These are phyloP conservation scores for Spondyliosoma cantharus DNA, from an alignment of 2,797 vertebrate species.

Conservation along the genomic window DNA sequence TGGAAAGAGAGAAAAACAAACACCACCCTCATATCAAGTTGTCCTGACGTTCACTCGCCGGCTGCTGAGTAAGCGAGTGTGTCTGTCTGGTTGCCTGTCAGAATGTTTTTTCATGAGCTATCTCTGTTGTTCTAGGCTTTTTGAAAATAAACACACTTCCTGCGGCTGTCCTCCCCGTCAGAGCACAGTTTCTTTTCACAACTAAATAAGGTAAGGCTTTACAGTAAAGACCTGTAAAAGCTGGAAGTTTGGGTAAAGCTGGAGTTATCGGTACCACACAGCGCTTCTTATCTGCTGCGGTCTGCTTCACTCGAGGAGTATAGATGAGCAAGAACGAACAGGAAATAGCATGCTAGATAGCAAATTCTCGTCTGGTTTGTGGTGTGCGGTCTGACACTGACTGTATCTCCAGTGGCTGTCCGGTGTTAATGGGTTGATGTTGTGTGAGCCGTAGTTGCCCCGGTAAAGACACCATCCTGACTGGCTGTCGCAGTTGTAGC, in stretches of 20 bases:
- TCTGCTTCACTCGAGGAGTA: background rate
- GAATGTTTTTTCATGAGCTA: background rate
- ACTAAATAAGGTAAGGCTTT: background rate
- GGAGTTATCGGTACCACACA: background rate
- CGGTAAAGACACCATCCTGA: no score
- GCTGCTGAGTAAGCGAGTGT: slow-evolving; percentile 10
- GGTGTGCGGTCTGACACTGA: no score
- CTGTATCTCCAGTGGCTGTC: no score
- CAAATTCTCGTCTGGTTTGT: no score
- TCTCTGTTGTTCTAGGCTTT: slow-evolving; percentile 13
- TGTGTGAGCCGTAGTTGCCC: no score
- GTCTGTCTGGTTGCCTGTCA: slow-evolving; percentile 15
- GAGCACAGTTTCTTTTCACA: background rate
- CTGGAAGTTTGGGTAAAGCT: background rate
- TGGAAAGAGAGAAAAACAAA: slow-evolving; percentile 42
- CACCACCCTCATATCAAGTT: background rate
- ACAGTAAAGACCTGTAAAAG: background rate
- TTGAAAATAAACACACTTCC: slow-evolving; percentile 8
- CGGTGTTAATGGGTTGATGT: no score
- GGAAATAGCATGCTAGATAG: no score
- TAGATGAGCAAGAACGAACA: no score
- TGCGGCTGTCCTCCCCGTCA: background rate
- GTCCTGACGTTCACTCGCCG: slow-evolving; percentile 37
- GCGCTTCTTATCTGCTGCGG: background rate
- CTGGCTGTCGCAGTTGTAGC: no score